phyloP scores from a whole-genome alignment of 2,113 vertebrate species.

The Cephalopterus ornatus region DNA sequence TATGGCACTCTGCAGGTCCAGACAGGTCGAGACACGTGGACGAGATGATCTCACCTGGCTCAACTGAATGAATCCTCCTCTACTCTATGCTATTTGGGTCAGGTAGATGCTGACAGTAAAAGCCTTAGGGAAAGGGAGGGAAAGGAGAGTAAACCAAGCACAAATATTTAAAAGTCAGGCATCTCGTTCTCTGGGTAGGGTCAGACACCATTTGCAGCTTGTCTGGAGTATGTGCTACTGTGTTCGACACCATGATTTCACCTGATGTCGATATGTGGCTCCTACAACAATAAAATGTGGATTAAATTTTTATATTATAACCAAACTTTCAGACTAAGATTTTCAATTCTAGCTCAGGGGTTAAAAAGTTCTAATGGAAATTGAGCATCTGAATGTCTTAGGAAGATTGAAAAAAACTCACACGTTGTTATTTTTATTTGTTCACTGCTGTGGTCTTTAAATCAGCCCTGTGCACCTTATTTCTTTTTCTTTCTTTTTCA shows the following conservation, averaged over 20 bases:
- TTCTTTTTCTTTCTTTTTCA: neutral
- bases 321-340: constrained; percentile 1
- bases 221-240: neutral
- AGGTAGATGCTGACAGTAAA: constrained; percentile 7
- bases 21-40: neutral
- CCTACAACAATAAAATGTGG: neutral
- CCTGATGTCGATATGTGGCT: neutral
- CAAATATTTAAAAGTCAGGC: neutral
- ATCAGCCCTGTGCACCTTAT: neutral
- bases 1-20: neutral
- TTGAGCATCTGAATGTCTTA: neutral
- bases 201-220: neutral
- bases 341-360: constrained; percentile 12
- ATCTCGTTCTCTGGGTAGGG: neutral
- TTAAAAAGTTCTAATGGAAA: constrained; percentile 29
- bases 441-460: neutral
- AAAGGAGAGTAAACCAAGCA: neutral
- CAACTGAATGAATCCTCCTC: neutral
- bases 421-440: constrained; percentile 22
- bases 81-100: neutral
- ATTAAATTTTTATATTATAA: constrained; percentile 8
- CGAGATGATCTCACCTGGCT: neutral
- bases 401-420: neutral
- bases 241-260: neutral
- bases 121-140: neutral